These are phyloP conservation scores for Vesta saturnalis DNA, from an alignment of 2,888 invertebrate species.

Conservation along the genomic window DNA sequence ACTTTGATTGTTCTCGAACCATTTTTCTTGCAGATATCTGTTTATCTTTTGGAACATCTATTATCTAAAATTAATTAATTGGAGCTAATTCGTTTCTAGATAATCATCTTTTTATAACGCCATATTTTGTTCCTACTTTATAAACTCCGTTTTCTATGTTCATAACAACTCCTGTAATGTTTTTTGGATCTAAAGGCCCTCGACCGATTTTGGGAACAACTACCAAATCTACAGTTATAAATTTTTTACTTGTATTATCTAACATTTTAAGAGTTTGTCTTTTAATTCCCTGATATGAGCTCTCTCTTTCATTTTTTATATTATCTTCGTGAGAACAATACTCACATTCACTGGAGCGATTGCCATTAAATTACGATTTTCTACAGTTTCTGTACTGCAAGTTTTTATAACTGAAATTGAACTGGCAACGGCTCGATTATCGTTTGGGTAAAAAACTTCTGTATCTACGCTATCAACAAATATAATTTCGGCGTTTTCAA, in stretches of 20 bases:
- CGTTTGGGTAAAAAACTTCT: background rate
- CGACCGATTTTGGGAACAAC: background rate
- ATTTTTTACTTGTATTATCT: background rate
- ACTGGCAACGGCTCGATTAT: background rate
- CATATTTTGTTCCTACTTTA: background rate
- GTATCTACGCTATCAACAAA: background rate
- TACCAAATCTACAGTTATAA: background rate
- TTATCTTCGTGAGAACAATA: background rate
- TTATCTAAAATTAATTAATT: background rate
- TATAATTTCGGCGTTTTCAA: background rate
- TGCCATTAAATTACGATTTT: background rate
- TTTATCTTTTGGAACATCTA: background rate
- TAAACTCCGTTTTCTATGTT: background rate
- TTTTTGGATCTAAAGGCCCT: background rate
- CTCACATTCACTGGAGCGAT: background rate
- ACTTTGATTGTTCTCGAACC: too few species aligned
- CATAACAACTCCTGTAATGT: background rate
- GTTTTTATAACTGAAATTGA: background rate
- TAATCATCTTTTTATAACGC: background rate
- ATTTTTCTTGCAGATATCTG: background rate
- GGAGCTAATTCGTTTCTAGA: background rate
- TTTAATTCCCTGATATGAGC: background rate
- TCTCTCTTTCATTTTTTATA: background rate
- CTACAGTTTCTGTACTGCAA: background rate
- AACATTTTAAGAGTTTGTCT: background rate